Evolutionary conservation across 2,797 vertebrate species (phyloP), one percentile per base, ranked within the genome.

Genomic region (Rhynchotus rufescens): DNA sequence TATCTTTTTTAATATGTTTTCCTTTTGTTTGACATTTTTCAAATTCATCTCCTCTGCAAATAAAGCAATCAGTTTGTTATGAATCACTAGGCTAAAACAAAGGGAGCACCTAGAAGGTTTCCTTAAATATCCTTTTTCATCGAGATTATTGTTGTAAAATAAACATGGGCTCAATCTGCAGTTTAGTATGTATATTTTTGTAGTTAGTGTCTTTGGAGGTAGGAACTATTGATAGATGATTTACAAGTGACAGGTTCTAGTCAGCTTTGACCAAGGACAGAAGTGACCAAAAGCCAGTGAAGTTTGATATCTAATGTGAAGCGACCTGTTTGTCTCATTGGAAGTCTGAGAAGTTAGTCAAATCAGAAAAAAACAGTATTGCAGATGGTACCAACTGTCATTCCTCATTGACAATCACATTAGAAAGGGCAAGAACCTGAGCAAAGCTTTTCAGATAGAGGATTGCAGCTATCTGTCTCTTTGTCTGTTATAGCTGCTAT

Each of bases 301-400:
- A 49, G 49, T 88, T 80, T 93, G 82, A 92, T 80, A 32, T 76
- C 52, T 96, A 64, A 95, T 94, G 62, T 47, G 71, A 86, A 76
- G 84, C 73, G 90, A 96, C 77, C 92, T 76, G 82, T 93, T 92
- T 96, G 80, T 90, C 80, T 94, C 61, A 23, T 3, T 88, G 86
- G 20, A 76, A 85, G 64, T 54, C 67, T 79, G 82, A 89, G 64
- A 88, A 93, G 74, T 92, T 90, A 85, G 54, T 90, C 74, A 94
- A 68, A 94, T 87, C 64, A 76, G 49, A 51, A 54, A 71, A 85
- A 90, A 26, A 1, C 84, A 71, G 76, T 13, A 2, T 77, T 85
- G 71, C 92, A 95, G 94, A 85, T 94, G 91, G 93, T 94, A 93
- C 84, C 77, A 92, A 88, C 94, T 96, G 95, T 96, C 95, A 95